Evolutionary conservation across 2,113 vertebrate species (phyloP), one percentile per base, ranked within the genome.

Genomic region (Canis aureus): DNA sequence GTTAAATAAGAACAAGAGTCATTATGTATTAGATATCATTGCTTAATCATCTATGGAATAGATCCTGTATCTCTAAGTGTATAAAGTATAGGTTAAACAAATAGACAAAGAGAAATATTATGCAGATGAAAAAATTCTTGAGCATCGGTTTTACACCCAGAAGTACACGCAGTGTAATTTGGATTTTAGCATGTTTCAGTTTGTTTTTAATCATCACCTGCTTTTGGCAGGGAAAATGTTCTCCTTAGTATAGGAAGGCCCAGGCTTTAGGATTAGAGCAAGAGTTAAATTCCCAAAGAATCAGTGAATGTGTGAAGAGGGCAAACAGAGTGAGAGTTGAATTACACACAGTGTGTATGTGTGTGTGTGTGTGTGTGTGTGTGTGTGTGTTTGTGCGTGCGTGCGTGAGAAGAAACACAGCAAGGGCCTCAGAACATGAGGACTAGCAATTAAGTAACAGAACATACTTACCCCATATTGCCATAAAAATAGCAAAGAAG

Each of bases 401-500:
- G 38, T 11, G 9, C 51, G 4, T 35, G 35, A 20, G 17, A 74
- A 81, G 32, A 38, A 74, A 90, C 76, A 95, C 0, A 51, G 12
- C 22, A 59, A 55, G 3, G 25, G 62, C 16, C 29, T 92, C 23
- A 51, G 66, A 85, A 97, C 95, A 51, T n/a, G 4, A 57, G 51
- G 17, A 13, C 11, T 64, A 69, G 66, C 13, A 62, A 76, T 51
- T 55, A 81, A 29, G 3, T 78, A 96, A 78, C 38, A 32, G 96
- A 38, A 66, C 1, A 49, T 91, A 99, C 99, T 99, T 98, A 99
- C 99, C 99, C 99, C 99, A 99, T 94, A 99, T 99, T 80, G 99
- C 99, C 99, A 99, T 99, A 98, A 99, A 99, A 97, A 99, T 99
- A 95, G 99, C 99, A 94, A 99, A 99, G 98, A 99, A 99, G 86